These are phyloP conservation scores for Poeciliopsis paucimaculata DNA, from an alignment of 2,797 vertebrate genomes.

Conservation along the genomic window DNA sequence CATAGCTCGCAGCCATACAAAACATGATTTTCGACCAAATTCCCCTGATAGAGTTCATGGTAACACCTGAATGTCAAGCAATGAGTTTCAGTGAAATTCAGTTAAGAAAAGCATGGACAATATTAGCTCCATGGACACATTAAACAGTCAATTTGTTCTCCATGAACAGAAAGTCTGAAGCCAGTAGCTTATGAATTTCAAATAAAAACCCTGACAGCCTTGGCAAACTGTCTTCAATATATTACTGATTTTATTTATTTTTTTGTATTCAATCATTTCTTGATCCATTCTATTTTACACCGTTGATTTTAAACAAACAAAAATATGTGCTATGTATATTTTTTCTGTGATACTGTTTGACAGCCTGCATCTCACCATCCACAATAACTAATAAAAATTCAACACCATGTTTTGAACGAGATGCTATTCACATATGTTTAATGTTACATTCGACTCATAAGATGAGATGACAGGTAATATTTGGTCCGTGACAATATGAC, in stretches of 20 bases:
- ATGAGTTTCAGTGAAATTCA: neutral
- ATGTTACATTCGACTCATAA: neutral
- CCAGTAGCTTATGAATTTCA: neutral
- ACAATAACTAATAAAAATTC: neutral
- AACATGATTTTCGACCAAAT: neutral
- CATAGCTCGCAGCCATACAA: neutral
- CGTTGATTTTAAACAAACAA: neutral
- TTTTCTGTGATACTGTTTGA: neutral
- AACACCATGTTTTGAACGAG: neutral
- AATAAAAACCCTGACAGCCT: neutral
- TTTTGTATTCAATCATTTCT: neutral
- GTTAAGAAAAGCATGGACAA: neutral
- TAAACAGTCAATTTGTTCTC: neutral
- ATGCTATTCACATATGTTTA: neutral
- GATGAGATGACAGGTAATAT: neutral
- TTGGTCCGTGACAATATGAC: neutral
- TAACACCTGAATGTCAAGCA: neutral
- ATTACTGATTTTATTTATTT: neutral
- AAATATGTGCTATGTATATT: neutral
- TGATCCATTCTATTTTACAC: neutral
- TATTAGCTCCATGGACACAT: neutral
- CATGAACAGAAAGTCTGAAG: neutral
- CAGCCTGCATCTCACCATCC: neutral
- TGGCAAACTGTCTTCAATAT: neutral
- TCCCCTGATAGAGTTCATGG: neutral